phyloP scores from a whole-genome alignment of 2,888 invertebrate species.

The Andrena marginata region DNA sequence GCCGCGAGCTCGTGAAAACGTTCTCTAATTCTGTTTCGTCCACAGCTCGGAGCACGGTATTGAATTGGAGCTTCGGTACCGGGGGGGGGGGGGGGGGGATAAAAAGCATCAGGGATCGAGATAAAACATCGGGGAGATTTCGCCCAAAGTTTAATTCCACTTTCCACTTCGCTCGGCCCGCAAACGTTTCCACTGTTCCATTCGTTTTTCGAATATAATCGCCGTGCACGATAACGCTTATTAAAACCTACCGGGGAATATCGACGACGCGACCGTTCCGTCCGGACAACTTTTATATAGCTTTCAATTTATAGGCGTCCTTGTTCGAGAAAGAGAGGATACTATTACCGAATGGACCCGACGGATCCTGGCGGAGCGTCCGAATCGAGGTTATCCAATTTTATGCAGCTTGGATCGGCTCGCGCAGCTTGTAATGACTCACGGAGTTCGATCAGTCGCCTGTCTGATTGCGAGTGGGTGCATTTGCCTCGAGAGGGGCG shows the following conservation, averaged over 20 bases:
- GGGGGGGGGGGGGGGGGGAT: too few species aligned
- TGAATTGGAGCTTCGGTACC: background rate
- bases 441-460: constrained; percentile 34
- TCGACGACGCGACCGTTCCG: constrained; percentile 11
- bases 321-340: constrained; percentile 7
- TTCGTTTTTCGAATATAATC: background rate
- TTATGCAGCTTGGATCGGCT: background rate
- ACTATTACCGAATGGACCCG: background rate
- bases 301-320: constrained; percentile 32
- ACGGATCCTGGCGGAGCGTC: background rate
- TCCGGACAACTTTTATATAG: constrained; percentile 30
- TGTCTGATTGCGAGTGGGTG: background rate
- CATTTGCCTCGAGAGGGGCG: background rate
- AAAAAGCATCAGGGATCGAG: background rate
- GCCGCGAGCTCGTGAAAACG: background rate
- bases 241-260: constrained; percentile 13
- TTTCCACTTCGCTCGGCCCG: background rate
- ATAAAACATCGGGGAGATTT: background rate
- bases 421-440: constrained; percentile 11
- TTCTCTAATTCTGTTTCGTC: background rate
- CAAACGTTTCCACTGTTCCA: background rate
- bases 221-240: constrained; percentile 17
- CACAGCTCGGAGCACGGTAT: background rate
- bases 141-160: background rate
- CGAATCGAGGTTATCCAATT: constrained; percentile 27